These are phyloP conservation scores for Taphrorychus bicolor DNA, from an alignment of 2,888 invertebrate genomes.

Conservation along the genomic window DNA sequence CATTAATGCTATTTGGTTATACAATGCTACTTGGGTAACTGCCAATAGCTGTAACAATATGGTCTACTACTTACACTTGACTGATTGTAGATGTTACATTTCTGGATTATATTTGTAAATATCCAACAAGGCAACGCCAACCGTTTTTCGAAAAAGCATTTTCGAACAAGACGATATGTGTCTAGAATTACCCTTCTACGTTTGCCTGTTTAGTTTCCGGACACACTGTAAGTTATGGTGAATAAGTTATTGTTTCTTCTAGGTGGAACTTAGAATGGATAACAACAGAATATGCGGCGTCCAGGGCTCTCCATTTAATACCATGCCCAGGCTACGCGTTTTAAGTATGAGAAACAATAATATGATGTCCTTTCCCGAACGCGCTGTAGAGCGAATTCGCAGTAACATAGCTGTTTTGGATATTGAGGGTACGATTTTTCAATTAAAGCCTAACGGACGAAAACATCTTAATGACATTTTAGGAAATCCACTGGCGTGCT, in stretches of 20 bases:
- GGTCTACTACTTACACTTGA: too few species aligned
- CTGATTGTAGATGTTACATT: too few species aligned
- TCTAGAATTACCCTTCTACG: too few species aligned
- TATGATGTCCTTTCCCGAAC: constrained; percentile 75
- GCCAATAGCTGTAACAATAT: too few species aligned
- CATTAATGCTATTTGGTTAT: too few species aligned
- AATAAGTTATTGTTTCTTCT: background rate
- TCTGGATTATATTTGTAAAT: too few species aligned
- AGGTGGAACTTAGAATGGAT: constrained; percentile 80
- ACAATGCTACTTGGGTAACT: too few species aligned
- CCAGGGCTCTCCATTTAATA: constrained; percentile 80
- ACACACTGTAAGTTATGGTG: background rate
- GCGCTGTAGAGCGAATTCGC: constrained; percentile 75
- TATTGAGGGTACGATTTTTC: constrained; percentile 72
- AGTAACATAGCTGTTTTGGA: constrained; percentile 84
- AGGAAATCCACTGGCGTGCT: constrained; percentile 86
- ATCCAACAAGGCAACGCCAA: too few species aligned
- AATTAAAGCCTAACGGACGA: too few species aligned
- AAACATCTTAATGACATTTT: constrained; percentile 17
- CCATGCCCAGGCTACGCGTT: constrained; percentile 83
- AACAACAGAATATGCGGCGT: constrained; percentile 84
- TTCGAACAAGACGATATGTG: too few species aligned
- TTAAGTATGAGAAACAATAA: constrained; percentile 80
- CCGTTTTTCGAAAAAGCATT: too few species aligned
- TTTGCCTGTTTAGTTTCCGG: background rate